Base-by-base conservation (phyloP, 2,888 invertebrate species). In the Caenorhabditis drosophilae region DNA sequence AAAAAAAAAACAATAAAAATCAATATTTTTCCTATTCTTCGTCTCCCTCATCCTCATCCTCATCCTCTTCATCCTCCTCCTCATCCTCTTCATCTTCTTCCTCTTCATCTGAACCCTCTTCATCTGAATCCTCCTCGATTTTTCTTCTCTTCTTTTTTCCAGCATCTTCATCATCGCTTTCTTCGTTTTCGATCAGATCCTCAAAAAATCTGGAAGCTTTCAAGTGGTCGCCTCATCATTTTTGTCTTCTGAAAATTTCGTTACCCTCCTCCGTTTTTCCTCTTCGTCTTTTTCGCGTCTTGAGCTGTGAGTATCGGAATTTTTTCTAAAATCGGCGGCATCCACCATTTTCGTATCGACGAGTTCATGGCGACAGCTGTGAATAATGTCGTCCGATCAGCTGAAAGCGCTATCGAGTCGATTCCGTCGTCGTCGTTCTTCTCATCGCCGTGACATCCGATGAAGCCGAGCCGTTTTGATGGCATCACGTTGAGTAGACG, bases 401-500 rank as follows among this genome's bases (percentile, higher is more conserved):
- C 22, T 2, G 62, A 62, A 18, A 67, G 51, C 38, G 58, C 58
- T 18, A 70, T 44, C 16, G 45, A 36, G 44, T 73, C 73, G 27
- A 73, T 60, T n/a, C 73, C 69, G 52, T 67, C 69, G 23, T 61
- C 59, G 7, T 47, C 45, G 44, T 50, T 49, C 38, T 61, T 61
- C 51, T 61, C 70, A 20, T 68, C 72, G 11, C 75, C 73, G 42
- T 75, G 75, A 27, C 23, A 57, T 31, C 56, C 70, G 1, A 59
- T 63, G 20, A 47, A 45, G 34, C 75, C 75, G 11, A 79, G 56
- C 22, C 71, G 48, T 34, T 76, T 75, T 46, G 70, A 75, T 22
- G 79, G 79, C 60, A 71, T 70, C 23, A 77, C 73, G 62, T 79
- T 73, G 50, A 75, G 47, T 25, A 78, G 41, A 38, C 66, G 57